phyloP scores from a whole-genome alignment of 2,797 vertebrate genomes.

The Thaleichthys pacificus region DNA sequence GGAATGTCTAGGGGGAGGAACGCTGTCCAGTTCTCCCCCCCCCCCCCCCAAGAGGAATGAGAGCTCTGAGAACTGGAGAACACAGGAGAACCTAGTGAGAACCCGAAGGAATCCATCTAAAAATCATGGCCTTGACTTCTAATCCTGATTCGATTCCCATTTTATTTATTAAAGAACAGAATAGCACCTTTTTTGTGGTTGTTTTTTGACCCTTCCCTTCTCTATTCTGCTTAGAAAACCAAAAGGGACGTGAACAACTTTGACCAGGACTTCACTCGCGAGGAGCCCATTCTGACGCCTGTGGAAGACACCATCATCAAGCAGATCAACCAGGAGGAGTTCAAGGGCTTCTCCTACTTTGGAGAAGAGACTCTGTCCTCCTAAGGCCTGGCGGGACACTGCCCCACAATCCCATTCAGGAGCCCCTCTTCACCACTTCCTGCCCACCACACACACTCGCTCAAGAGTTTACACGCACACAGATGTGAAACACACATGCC shows the following conservation, averaged over 20 bases:
- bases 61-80: neutral
- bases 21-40: neutral
- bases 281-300: conserved; percentile 91
- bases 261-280: conserved; percentile 97
- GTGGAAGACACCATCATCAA: conserved; percentile 92
- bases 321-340: conserved; percentile 98
- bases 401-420: neutral
- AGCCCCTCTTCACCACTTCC: conserved; percentile 17
- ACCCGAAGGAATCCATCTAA: neutral
- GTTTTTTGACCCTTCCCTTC: neutral
- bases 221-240: conserved; percentile 85
- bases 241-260: conserved; percentile 99
- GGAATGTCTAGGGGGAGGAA: neutral
- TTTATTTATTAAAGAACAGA: neutral
- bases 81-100: neutral
- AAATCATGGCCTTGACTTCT: neutral
- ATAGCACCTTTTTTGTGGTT: neutral
- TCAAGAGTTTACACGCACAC: too few relatives aligned
- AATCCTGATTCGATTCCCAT: neutral
- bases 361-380: conserved; percentile 87
- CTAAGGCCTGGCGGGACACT: conserved; percentile 55
- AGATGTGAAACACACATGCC: conserved; percentile 8
- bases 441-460: conserved; percentile 3
- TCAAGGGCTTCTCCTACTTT: conserved; percentile 96
- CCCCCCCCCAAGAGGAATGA: neutral